Evolutionary conservation across 2,113 vertebrate genomes (phyloP).

Genomic region (Entomyzon cyanotis): DNA sequence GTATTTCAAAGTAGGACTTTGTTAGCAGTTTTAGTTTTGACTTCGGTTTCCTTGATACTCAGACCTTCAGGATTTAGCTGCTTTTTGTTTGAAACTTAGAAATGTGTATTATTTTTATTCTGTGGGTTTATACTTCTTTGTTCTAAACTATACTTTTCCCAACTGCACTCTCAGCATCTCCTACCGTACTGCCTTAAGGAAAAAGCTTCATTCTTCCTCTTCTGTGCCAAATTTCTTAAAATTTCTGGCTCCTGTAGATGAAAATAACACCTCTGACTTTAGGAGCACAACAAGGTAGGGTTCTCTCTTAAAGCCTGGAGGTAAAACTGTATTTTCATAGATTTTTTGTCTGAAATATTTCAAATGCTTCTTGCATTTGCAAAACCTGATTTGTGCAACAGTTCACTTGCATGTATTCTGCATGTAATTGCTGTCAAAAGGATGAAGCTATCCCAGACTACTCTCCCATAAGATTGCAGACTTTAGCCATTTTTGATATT

Average conservation of each 20-base stretch:
- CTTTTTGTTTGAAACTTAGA: constrained; percentile 40
- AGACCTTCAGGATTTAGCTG: neutral
- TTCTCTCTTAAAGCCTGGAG: neutral
- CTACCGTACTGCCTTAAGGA: constrained; percentile 88
- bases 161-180: constrained; percentile 83
- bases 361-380: neutral
- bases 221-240: constrained; percentile 99
- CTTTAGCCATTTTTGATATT: neutral
- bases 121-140: constrained; percentile 55
- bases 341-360: constrained; percentile 12
- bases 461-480: neutral
- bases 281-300: constrained; percentile 83
- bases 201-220: constrained; percentile 92
- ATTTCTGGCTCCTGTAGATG: constrained; percentile 96
- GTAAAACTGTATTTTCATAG: constrained; percentile 31
- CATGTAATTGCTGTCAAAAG: neutral
- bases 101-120: constrained; percentile 56
- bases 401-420: neutral
- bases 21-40: neutral
- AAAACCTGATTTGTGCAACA: neutral
- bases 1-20: neutral
- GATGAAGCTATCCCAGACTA: neutral
- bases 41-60: constrained; percentile 9
- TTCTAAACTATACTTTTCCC: constrained; percentile 73
- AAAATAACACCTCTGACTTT: constrained; percentile 87